Evolutionary conservation across 2,888 invertebrate species (phyloP), one percentile per base, ranked within the genome.

Genomic region (Enchytraeus crypticus): DNA sequence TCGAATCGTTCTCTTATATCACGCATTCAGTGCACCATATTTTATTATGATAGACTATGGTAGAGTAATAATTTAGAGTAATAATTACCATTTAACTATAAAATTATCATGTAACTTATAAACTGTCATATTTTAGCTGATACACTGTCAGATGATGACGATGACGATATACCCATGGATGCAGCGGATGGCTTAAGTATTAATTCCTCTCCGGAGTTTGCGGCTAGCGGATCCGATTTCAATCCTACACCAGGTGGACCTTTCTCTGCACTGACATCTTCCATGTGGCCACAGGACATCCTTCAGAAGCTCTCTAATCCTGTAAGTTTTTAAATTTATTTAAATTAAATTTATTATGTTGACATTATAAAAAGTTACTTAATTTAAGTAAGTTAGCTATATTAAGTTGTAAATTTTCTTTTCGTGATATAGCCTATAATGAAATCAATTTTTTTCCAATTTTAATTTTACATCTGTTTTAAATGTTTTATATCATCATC

Each of bases 211-310:
- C 89, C 73, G 18, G 65, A 69, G 27, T 68, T 69, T 61, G 64
- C 62, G 4, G 73, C 76, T 3, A 77, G 76, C 18, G 60, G 66
- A 21, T 69, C 73, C 26, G 75, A 74, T 27, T 75, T 76, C 64
- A 71, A 71, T 21, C 77, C 77, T 1, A 75, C 77, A 4, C 79
- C 79, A 21, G 81, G 92, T 1, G 92, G 92, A 1, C 89, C 93
- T 1, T 96, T 96, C 80, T 93, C 92, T 32, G 93, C 92, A 1
- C 84, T 96, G 18, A 93, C 91, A 1, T 86, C 93, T 2, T 93
- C 92, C 64, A 95, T 96, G 92, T 92, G 93, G 86, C 95, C 95
- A 0, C 92, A 93, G 78, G 91, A 93, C 75, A 87, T 93, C 60
- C 84, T 92, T 77, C 87, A 87, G 1, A 89, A 89, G 79, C 81